Percentiles rank a stretch among this genome's conserved stretches.
Conservation (phyloP, 2,888 invertebrate species). For the Rotaria magnacalcarata region DNA sequence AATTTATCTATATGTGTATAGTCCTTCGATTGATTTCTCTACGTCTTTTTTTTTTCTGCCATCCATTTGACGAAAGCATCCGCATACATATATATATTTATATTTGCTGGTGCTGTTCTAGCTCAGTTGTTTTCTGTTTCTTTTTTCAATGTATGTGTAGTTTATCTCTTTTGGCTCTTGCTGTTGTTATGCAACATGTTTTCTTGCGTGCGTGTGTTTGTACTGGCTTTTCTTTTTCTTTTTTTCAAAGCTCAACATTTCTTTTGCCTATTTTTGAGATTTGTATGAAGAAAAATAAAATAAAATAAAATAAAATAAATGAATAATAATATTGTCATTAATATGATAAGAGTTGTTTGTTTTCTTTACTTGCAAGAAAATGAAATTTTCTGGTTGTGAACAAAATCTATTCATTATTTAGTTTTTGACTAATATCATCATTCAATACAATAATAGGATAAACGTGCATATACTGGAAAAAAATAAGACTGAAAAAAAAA, state of each 20-base stretch:
- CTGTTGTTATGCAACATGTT: background rate
- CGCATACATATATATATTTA: background rate
- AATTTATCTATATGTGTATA: background rate
- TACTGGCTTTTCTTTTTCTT: background rate
- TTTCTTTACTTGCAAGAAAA: background rate
- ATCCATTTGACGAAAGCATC: conserved; percentile 7
- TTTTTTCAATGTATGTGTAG: background rate
- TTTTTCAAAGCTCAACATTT: background rate
- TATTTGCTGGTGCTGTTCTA: background rate
- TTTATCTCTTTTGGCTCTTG: background rate
- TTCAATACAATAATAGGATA: background rate
- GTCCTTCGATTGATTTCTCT: background rate
- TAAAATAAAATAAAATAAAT: background rate
- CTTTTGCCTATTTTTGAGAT: conserved; percentile 23
- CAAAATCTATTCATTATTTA: background rate
- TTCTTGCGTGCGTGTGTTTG: background rate
- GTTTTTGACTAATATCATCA: background rate
- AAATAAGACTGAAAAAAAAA: background rate
- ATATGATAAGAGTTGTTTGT: background rate
- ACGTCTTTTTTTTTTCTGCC: background rate
- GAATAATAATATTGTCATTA: background rate
- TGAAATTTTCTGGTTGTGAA: background rate
- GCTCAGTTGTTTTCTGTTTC: background rate
- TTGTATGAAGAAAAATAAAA: background rate
- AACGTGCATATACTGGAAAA: background rate